These are phyloP conservation scores for Geococcyx californianus DNA, from an alignment of 2,113 vertebrate genomes.

Conservation along the genomic window DNA sequence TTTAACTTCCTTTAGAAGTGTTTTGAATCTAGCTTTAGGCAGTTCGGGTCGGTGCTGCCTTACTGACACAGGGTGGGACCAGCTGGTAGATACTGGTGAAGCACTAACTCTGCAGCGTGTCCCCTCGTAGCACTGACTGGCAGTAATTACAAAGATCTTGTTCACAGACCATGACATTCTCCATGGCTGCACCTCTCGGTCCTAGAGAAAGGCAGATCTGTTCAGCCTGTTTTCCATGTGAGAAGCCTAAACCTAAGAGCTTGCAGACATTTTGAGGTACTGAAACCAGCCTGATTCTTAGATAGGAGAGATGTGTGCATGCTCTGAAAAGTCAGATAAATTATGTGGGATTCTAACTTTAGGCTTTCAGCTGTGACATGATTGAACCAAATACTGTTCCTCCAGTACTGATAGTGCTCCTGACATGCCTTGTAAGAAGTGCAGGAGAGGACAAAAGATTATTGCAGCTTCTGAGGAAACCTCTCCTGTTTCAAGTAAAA, in stretches of 20 bases:
- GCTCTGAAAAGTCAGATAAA: background rate
- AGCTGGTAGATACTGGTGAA: background rate
- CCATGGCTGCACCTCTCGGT: background rate
- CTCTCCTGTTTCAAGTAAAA: conserved; percentile 37
- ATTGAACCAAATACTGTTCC: background rate
- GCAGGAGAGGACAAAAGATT: background rate
- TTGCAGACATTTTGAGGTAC: background rate
- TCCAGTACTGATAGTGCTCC: background rate
- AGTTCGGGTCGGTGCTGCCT: too few relatives aligned
- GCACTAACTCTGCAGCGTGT: background rate
- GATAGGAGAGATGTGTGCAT: background rate
- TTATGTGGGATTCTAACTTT: background rate
- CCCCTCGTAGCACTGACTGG: background rate
- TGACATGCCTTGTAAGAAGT: background rate
- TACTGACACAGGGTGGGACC: background rate
- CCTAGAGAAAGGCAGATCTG: background rate
- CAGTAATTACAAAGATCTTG: background rate
- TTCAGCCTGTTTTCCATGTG: background rate
- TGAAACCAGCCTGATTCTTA: background rate
- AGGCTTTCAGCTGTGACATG: background rate
- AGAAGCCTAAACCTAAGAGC: background rate
- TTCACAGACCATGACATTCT: background rate
- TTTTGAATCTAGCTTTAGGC: background rate
- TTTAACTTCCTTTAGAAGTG: background rate
- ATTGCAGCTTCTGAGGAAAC: background rate